Evolutionary conservation across 2,113 vertebrate genomes (phyloP).

Genomic region (Labrus mixtus): DNA sequence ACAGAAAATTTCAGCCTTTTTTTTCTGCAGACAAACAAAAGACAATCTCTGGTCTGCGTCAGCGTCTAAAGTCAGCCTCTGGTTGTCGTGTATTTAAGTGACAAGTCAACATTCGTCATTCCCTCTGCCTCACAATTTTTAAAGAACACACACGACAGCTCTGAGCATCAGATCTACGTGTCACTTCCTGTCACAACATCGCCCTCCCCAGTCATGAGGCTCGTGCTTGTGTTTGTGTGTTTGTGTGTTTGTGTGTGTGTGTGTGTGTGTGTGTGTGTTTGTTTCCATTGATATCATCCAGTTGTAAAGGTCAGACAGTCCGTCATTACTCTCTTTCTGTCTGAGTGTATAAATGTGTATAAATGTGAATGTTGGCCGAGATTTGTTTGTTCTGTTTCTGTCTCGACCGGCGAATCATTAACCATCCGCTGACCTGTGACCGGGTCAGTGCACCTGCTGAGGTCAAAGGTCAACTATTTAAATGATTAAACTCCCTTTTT

Average conservation of each 20-base stretch:
- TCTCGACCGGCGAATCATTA: conserved; percentile 29
- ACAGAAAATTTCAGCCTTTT: no score
- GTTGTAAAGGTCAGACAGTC: conserved; percentile 43
- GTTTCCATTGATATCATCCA: conserved; percentile 16
- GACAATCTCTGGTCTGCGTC: not conserved
- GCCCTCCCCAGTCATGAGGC: conserved; percentile 51
- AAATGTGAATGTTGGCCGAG: not conserved
- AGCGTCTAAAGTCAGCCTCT: no score
- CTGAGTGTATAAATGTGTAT: not conserved
- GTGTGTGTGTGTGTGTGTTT: conserved; percentile 31
- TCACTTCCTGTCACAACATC: conserved; percentile 62
- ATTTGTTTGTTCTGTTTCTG: not conserved
- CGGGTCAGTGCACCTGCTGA: conserved; percentile 42
- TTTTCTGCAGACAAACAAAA: no score
- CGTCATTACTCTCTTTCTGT: not conserved
- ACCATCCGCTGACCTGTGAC: conserved; percentile 41
- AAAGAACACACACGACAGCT: not conserved
- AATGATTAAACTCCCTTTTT: conserved; percentile 7
- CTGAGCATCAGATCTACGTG: conserved; percentile 4
- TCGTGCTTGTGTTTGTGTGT: conserved; percentile 12
- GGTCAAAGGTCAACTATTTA: conserved; percentile 44
- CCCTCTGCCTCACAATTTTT: not conserved
- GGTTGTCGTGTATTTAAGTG: not conserved
- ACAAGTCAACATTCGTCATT: not conserved
- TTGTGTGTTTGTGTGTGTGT: conserved; percentile 22